These are phyloP conservation scores for Tenthredo scrophulariae DNA, from an alignment of 2,888 invertebrate species.

Conservation along the genomic window DNA sequence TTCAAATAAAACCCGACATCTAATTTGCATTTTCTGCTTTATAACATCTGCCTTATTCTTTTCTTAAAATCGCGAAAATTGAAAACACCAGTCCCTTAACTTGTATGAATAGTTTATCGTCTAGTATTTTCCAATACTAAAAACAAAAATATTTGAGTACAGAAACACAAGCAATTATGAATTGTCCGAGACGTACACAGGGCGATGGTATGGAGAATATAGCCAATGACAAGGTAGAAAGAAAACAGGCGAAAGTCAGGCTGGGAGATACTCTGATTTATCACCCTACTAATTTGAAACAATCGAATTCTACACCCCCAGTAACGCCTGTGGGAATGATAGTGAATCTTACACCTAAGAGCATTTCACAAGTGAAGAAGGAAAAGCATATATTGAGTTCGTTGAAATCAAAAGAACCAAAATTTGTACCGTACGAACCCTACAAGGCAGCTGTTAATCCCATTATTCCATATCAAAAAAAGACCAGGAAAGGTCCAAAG, in stretches of 20 bases:
- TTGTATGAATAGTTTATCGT: not conserved
- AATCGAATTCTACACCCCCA: constrained; percentile 75
- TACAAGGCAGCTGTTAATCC: constrained; percentile 92
- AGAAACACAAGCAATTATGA: constrained; percentile 68
- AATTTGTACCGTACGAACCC: constrained; percentile 93
- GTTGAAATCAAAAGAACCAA: constrained; percentile 85
- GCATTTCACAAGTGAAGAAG: constrained; percentile 81
- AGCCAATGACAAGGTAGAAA: constrained; percentile 63
- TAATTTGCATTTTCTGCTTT: not conserved
- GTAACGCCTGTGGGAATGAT: constrained; percentile 81
- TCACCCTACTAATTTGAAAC: constrained; percentile 75
- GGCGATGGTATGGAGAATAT: constrained; percentile 90
- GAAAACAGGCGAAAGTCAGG: constrained; percentile 67
- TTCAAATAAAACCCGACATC: not conserved
- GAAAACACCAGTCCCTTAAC: not conserved
- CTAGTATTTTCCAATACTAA: not conserved
- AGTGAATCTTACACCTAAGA: constrained; percentile 83
- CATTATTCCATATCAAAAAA: constrained; percentile 81
- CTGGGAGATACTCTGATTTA: constrained; percentile 76
- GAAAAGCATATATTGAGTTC: constrained; percentile 74
- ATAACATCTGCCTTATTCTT: not conserved
- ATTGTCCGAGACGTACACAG: constrained; percentile 80
- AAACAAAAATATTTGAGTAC: constrained; percentile 46
- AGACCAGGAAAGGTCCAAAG: constrained; percentile 75
- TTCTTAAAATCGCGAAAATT: not conserved